Base-by-base conservation (phyloP, 64 coral and sea anemone species). In the Montipora sp. region DNA sequence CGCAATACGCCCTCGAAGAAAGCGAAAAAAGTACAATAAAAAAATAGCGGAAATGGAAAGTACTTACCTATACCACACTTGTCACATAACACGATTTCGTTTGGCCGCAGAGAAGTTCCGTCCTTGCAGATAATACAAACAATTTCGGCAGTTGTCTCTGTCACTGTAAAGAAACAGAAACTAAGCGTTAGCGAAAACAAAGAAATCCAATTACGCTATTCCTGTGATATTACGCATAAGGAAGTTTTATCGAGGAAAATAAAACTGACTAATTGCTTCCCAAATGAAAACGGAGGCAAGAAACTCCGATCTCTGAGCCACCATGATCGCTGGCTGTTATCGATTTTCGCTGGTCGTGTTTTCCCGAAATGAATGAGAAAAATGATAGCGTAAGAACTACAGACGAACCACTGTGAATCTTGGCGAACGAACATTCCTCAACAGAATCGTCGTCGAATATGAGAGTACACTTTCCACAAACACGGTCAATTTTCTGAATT, bases 41-140 rank as follows among this genome's bases (percentile, higher is more conserved):
- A 75, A 36, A 90, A 61, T 2, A 71, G 65, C 75, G 79, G 83
- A 92, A 87, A 11, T 20, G 14, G 36, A 36, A 5, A 43, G 13
- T 68, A 92, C 98, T 99, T 87, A 99, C 98, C 98, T 73, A 99
- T 99, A 8, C 98, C 98, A 78, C 98, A 99, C 92, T 99, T 99
- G 91, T 99, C 98, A 90, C 98, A 99, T 53, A 99, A 75, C 60
- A 99, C 98, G 60, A 99, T 99, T 78, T 99, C 98, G 85, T 99
- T 99, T 23, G 98, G 98, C 77, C 79, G 75, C 51, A 81, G 83
- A 73, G 94, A 96, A 78, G 91, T 83, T 36, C 98, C 98, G 94
- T 99, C 98, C 66, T 99, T 99, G 91, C 98, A 99, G 55, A 99
- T 95, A 90, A 99, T 99, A 91, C 98, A 99, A 75, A 99, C 98